Percentiles rank a stretch among this genome's conserved stretches.
Conservation (phyloP, 2,113 vertebrate species). For the Colossoma macropomum region DNA sequence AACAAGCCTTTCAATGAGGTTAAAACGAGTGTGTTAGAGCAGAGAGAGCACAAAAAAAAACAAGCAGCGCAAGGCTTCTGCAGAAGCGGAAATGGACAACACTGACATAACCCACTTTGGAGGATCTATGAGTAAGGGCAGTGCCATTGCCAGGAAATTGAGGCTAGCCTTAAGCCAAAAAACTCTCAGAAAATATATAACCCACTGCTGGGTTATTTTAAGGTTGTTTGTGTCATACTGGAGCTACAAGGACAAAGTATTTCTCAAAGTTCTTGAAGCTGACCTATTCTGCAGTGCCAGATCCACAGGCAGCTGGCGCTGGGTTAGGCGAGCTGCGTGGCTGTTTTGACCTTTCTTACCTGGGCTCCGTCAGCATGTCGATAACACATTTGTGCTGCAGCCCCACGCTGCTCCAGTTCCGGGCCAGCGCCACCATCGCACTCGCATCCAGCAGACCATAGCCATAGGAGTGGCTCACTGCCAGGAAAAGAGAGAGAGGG, state of each 20-base stretch:
- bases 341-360: conserved; percentile 71
- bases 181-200: not conserved
- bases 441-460: conserved; percentile 93
- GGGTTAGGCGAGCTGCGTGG: not conserved
- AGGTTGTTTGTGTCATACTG: conserved; percentile 57
- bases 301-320: not conserved
- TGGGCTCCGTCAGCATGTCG: conserved; percentile 86
- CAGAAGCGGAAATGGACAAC: not conserved
- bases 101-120: not conserved
- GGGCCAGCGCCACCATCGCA: conserved; percentile 90
- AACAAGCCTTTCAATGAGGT: not conserved
- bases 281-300: not conserved
- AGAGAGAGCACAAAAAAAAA: not conserved
- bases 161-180: conserved; percentile 9
- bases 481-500: conserved; percentile 24
- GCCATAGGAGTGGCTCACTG: conserved; percentile 97
- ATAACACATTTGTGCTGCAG: conserved; percentile 90
- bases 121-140: not conserved
- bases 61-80: not conserved
- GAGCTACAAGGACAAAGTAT: not conserved
- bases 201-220: conserved; percentile 49
- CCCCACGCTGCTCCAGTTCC: conserved; percentile 90
- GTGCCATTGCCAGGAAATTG: not conserved
- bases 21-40: not conserved
- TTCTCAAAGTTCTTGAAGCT: not conserved